Evolutionary conservation across 2,113 vertebrate genomes (phyloP).

Genomic region (Dermatemys mawii): DNA sequence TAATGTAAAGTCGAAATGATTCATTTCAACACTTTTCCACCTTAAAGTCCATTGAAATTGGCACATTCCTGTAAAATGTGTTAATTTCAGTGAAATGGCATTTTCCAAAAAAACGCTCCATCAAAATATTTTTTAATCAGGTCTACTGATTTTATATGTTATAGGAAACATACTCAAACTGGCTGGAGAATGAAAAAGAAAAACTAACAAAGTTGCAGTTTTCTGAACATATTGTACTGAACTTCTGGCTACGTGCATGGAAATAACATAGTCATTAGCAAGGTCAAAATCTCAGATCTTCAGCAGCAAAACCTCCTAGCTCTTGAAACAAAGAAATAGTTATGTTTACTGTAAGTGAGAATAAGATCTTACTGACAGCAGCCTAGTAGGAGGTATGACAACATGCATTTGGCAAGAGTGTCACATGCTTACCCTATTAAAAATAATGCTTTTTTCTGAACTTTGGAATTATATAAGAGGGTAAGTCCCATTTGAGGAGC

Average conservation of each 20-base stretch:
- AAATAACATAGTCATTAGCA: not conserved
- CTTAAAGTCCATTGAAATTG: too few species aligned
- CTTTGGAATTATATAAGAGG: not conserved
- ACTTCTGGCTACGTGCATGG: not conserved
- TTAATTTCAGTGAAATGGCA: too few species aligned
- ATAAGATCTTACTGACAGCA: not conserved
- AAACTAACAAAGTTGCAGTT: not conserved
- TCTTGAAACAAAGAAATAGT: not conserved
- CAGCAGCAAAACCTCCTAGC: not conserved
- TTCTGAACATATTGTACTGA: not conserved
- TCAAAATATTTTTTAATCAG: too few species aligned
- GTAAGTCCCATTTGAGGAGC: not conserved
- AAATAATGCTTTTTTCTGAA: not conserved
- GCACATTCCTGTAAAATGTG: too few species aligned
- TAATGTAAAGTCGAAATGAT: too few species aligned
- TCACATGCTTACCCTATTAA: not conserved
- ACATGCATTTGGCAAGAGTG: not conserved
- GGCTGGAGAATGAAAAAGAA: too few species aligned
- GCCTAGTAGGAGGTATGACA: not conserved
- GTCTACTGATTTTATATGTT: too few species aligned
- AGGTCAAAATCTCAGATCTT: rapidly evolving
- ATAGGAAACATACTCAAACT: too few species aligned
- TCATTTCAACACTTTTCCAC: too few species aligned
- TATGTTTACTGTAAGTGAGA: not conserved
- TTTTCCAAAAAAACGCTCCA: too few species aligned